Evolutionary conservation across 2,113 vertebrate genomes (phyloP), one percentile per base, ranked within the genome.

Genomic region (Poeciliopsis occidentalis): DNA sequence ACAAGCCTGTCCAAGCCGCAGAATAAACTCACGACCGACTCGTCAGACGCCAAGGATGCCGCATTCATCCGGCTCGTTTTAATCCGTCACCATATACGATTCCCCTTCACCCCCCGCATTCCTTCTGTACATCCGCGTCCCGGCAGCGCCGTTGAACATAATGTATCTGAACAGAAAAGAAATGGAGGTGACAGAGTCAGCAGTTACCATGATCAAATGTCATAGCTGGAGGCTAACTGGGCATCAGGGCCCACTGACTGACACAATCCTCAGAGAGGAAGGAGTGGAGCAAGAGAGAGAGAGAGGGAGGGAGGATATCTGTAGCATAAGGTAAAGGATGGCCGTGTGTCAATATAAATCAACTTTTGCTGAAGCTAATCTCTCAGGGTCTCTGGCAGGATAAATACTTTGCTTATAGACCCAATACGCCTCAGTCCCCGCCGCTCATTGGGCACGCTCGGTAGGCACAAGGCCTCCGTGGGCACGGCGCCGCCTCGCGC

Each of bases 131-230:
- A 96, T 96, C 96, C 95, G 92, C 93, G 94, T 94, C 92, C 95
- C 95, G 91, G 94, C 85, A 91, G 95, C 94, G 90, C 95, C 94
- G 95, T 92, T 95, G 95, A 96, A 95, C 96, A 95, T 95, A 96
- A 97, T 95, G 95, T 92, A 94, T 96, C 95, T 95, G 95, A 95
- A 95, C 95, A 95, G 95, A 95, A 89, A 95, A 93, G 92, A 94
- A 93, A 94, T 90, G 87, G 91, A 92, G 87, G 95, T 96, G 96
- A 97, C 96, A 97, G 96, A 96, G 95, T 95, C 95, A 94, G 95
- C 96, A 95, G 96, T 96, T 97, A 97, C 87, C 94, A 96, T 97
- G 96, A 97, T 98, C 97, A 97, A 97, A 96, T 95, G 96, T 96
- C 96, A 95, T 95, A 96, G 95, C 96, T 96, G 88, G 90, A 95